Conservation (phyloP, 1,140 invertebrate species). For the Hypothenemus hampei region DNA sequence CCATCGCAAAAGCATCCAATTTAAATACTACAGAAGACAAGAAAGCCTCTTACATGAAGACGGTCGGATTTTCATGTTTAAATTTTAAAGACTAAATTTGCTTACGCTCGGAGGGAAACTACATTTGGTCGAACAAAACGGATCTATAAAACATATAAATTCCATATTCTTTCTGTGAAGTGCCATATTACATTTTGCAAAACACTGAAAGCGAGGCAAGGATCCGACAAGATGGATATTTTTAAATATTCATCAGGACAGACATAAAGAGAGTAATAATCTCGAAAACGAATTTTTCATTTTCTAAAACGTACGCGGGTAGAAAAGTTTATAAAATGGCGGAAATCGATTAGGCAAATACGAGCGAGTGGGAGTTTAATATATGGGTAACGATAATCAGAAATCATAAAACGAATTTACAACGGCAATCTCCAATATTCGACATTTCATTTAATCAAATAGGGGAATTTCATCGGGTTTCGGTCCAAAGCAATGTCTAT, state of each 20-base stretch:
- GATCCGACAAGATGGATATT: constrained; percentile 37
- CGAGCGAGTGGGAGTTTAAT: neutral
- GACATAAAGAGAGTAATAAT: constrained; percentile 45
- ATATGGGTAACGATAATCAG: constrained; percentile 3
- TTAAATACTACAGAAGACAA: constrained; percentile 13
- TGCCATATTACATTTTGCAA: constrained; percentile 35
- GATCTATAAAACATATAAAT: constrained; percentile 38
- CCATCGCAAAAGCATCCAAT: constrained; percentile 21
- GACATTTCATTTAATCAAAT: constrained; percentile 18
- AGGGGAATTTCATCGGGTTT: constrained; percentile 18
- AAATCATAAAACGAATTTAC: constrained; percentile 7
- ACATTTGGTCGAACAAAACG: constrained; percentile 32
- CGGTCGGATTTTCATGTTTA: constrained; percentile 25
- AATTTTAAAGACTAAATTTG: constrained; percentile 28
- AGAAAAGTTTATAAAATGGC: constrained; percentile 3
- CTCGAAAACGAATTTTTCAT: constrained; percentile 46
- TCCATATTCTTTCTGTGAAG: constrained; percentile 40
- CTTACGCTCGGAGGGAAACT: constrained; percentile 32
- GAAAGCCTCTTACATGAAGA: constrained; percentile 13
- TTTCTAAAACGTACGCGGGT: constrained; percentile 32
- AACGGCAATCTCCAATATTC: constrained; percentile 11
- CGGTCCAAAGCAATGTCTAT: constrained; percentile 32
- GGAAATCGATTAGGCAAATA: neutral
- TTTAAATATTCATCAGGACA: constrained; percentile 45
- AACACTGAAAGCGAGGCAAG: constrained; percentile 30